Evolutionary conservation across 1,140 invertebrate genomes (phyloP), one percentile per base, ranked within the genome.

Genomic region (Callitettix versicolor): DNA sequence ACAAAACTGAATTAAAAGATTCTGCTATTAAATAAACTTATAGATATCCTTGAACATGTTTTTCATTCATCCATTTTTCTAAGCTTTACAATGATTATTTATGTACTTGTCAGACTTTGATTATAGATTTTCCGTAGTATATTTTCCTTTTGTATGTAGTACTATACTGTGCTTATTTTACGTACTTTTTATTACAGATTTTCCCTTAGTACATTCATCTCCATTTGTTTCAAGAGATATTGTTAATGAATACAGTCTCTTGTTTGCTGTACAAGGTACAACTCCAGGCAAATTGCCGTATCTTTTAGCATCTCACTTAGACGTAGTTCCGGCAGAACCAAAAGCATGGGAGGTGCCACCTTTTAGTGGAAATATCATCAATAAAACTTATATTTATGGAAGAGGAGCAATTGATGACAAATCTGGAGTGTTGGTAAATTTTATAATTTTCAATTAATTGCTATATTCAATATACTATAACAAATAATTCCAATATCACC

Each of bases 341-440:
- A 62, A 65, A 3, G 56, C 59, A 5, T 80, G 79, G 79, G 65
- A 69, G 7, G 62, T 68, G 26, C 68, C 69, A 24, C 78, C 78
- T 26, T 80, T 79, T 62, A 66, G 64, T 30, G 78, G 71, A 5
- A 60, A 69, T 20, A 68, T 74, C 18, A 57, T 70, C 24, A 62
- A 70, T 36, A 69, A 77, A 61, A 70, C 68, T 36, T 76, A 68
- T 56, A 71, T 80, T 21, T 79, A 76, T 65, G 79, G 71, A n/a
- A 62, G 79, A 63, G 74, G 78, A 43, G 68, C 76, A 20, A 69
- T 80, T 57, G 78, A 80, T 68, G 70, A 71, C 51, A 80, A 80
- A 64, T 65, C 72, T 58, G 67, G 66, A 36, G 68, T 78, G 3
- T 72, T 79, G 70, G 75, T 77, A 64, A 62, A 56, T 56, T 49